Evolutionary conservation across 2,113 vertebrate genomes (phyloP), one percentile per base, ranked within the genome.

Genomic region (Myiopsitta monachus): DNA sequence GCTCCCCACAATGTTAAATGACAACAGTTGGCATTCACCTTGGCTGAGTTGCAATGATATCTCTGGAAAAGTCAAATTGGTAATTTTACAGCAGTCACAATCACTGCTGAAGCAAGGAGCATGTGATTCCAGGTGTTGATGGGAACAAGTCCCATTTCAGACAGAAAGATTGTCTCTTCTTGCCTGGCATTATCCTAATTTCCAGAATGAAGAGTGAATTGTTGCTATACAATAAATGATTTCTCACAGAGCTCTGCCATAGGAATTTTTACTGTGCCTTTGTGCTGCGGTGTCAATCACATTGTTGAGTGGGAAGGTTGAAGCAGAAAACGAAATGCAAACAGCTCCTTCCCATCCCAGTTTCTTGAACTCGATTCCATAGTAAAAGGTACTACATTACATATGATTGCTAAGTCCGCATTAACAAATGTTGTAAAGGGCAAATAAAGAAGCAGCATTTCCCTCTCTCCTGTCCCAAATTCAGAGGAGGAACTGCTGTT

Each of bases 11-110:
- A 24, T 19, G 27, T 43, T 47, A 38, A 69, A 59, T 18, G 17
- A 16, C 30, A 57, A 7, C 0, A 2, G 26, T 36, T 36, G 15
- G 0, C 12, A 3, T 44, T 46, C 26, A 7, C 44, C 27, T 38
- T 70, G 51, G 49, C 55, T 54, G 39, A 70, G 67, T 5, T 41
- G 47, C 24, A 21, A 52, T 15, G 43, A n/a, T 55, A 23, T 18
- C 66, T 54, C 52, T 31, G 31, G 38, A 62, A 85, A 74, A 64
- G 64, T 17, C 14, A 16, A 30, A 27, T 38, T 7, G 17, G 2
- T 57, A 3, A 51, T 57, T 49, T 30, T 11, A 21, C 9, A n/a
- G 57, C 28, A n/a, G 72, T 33, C 4, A 0, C 18, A 27, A 38
- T 52, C 27, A 10, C 49, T 84, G 49, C 10, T 19, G 55, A 84